A percentile compares a stretch with the other conserved stretches of the same genome.
phyloP scores from a whole-genome alignment of 2,888 invertebrate species.

The Calameuta filiformis region DNA sequence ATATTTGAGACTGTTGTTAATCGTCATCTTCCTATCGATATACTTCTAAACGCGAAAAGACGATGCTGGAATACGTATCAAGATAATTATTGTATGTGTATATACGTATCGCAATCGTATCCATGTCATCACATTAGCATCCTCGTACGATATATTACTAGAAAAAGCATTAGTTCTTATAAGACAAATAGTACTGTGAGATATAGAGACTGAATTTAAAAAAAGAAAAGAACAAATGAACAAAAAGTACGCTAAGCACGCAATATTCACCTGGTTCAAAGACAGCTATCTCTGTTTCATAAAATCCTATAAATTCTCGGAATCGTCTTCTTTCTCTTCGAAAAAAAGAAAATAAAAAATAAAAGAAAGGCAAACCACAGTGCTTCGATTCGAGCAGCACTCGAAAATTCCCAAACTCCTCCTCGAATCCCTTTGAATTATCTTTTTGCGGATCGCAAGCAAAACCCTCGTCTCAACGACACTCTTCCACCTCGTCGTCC shows the following conservation, averaged over 20 bases:
- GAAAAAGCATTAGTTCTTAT: background rate
- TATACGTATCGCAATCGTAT: no score
- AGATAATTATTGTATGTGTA: no score
- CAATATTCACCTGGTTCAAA: background rate
- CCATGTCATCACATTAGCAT: background rate
- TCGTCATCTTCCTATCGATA: background rate
- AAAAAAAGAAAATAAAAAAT: background rate
- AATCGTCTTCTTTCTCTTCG: background rate
- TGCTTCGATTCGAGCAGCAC: background rate
- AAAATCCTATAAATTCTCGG: background rate
- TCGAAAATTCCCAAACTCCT: background rate
- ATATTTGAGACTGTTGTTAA: background rate
- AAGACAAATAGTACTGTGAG: background rate
- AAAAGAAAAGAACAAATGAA: background rate
- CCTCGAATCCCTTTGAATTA: background rate
- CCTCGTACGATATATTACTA: background rate
- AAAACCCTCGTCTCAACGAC: background rate
- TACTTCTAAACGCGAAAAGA: background rate
- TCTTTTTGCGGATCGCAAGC: background rate
- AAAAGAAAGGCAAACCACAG: background rate
- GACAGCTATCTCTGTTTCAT: background rate
- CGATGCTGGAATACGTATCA: no score
- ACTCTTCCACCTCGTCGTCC: background rate
- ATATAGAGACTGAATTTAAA: background rate
- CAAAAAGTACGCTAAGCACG: no score